These are phyloP conservation scores for Pemphredon lugubris DNA, from an alignment of 2,888 invertebrate genomes.

Conservation along the genomic window DNA sequence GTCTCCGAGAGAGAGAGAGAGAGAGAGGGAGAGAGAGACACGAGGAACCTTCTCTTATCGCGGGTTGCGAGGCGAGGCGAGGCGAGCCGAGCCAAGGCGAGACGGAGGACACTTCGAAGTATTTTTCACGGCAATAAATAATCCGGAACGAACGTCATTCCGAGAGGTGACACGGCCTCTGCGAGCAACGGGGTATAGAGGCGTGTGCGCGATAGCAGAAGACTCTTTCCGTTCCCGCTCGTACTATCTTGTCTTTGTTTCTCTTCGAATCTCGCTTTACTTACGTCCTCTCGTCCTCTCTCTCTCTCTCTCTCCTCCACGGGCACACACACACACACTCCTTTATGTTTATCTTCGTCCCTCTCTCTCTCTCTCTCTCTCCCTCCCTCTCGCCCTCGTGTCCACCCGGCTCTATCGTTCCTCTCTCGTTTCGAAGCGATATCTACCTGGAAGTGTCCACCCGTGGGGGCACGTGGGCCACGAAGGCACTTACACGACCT, in stretches of 20 bases:
- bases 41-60: slow-evolving; percentile 38
- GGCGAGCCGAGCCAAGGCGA: slow-evolving; percentile 29
- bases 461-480: slow-evolving; percentile 63
- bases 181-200: slow-evolving; percentile 49
- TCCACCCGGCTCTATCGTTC: slow-evolving; percentile 23
- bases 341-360: slow-evolving; percentile 20
- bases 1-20: slow-evolving; percentile 6
- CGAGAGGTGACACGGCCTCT: slow-evolving; percentile 58
- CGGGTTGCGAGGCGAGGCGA: slow-evolving; percentile 2
- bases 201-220: slow-evolving; percentile 61
- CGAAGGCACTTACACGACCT: slow-evolving; percentile 69
- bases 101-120: slow-evolving; percentile 68
- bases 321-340: too few species aligned
- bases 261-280: slow-evolving; percentile 46
- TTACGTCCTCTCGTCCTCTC: slow-evolving; percentile 28
- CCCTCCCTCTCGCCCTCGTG: slow-evolving; percentile 1
- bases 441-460: slow-evolving; percentile 66
- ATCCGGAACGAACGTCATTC: slow-evolving; percentile 74
- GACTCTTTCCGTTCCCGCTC: slow-evolving; percentile 47
- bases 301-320: slow-evolving; percentile 44
- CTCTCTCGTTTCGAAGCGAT: slow-evolving; percentile 45
- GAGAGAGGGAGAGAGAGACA: slow-evolving; percentile 28
- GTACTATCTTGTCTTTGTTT: slow-evolving; percentile 49
- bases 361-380: not conserved
- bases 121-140: slow-evolving; percentile 74